Base-by-base conservation (phyloP, 1,140 invertebrate species). In the Rhynchophorus ferrugineus region DNA sequence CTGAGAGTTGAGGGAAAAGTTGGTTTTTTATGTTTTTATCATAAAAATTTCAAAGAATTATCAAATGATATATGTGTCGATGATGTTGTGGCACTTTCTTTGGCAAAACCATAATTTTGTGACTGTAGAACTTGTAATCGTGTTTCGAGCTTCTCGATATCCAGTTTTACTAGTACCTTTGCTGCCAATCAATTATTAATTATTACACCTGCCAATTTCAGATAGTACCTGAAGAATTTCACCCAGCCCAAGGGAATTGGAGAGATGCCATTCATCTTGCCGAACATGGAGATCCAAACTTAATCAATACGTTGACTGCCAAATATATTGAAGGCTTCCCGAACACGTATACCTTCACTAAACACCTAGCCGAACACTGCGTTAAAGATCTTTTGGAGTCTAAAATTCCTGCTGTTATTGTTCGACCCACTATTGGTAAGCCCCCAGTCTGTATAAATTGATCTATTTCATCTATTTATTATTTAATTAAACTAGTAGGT, bases 371-470 rank as follows among this genome's bases (percentile, higher is more conserved):
- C 0, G 90, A 94, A 63, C 76, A 83, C 51, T 76, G 89, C 16
- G 70, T 88, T 1, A 75, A 77, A 13, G 83, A 89, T 56, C 79
- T 87, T 54, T 75, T 73, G 8, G 67, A 69, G 37, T 75, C 79
- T 44, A 63, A 70, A 21, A 60, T 98, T 19, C 91, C 92, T 0
- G 71, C 84, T 3, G 79, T 88, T 1, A 89, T 98, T 55, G 81
- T 91, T 20, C 76, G 94, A 62, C 94, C 94, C 0, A 95, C 93
- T 0, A 95, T 96, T 64, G 89, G 85, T 86, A 73, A 71, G n/a
- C n/a, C n/a, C n/a, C n/a, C n/a, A n/a, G n/a, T n/a, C n/a, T n/a
- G 62, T 44, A n/a, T n/a, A n/a, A n/a, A n/a, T n/a, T n/a, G n/a
- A n/a, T n/a, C n/a, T n/a, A n/a, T n/a, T n/a, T n/a, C n/a, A n/a